These are phyloP conservation scores for Planiliza haematocheilus DNA, from an alignment of 2,113 vertebrate genomes.

Conservation along the genomic window DNA sequence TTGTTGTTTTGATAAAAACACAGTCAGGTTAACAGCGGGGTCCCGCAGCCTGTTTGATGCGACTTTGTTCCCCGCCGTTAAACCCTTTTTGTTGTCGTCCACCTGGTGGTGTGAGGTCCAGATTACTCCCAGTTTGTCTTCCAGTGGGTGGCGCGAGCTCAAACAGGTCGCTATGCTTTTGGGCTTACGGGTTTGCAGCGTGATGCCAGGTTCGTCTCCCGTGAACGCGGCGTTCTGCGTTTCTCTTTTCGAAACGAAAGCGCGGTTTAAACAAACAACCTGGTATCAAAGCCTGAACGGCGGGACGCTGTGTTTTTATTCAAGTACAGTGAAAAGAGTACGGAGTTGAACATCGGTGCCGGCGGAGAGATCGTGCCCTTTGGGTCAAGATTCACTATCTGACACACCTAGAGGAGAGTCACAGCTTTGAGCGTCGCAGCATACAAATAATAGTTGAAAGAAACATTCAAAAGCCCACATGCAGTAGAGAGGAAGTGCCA, in stretches of 20 bases:
- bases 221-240: slow-evolving; percentile 2
- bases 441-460: slow-evolving; percentile 1
- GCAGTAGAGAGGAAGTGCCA: not conserved
- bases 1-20: slow-evolving; percentile 62
- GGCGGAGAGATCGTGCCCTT: not conserved
- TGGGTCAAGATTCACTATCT: not conserved
- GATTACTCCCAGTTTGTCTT: slow-evolving; percentile 33
- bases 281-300: not conserved
- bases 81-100: slow-evolving; percentile 35
- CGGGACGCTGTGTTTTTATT: not conserved
- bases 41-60: slow-evolving; percentile 44
- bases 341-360: slow-evolving; percentile 1
- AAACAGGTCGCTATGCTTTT: slow-evolving; percentile 19
- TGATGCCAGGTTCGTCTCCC: slow-evolving; percentile 6
- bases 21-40: slow-evolving; percentile 47
- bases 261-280: not conserved
- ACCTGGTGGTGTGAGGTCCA: slow-evolving; percentile 22
- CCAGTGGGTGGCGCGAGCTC: not conserved
- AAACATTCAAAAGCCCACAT: too few species aligned
- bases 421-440: not conserved
- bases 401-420: not conserved
- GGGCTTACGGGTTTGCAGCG: slow-evolving; percentile 17
- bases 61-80: slow-evolving; percentile 34
- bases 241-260: slow-evolving; percentile 6
- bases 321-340: not conserved